Percentiles rank a stretch among this genome's conserved stretches.
phyloP scores from a whole-genome alignment of 37 sponge, comb jelly and placozoan genomes.

The Mnemiopsis leidyi region DNA sequence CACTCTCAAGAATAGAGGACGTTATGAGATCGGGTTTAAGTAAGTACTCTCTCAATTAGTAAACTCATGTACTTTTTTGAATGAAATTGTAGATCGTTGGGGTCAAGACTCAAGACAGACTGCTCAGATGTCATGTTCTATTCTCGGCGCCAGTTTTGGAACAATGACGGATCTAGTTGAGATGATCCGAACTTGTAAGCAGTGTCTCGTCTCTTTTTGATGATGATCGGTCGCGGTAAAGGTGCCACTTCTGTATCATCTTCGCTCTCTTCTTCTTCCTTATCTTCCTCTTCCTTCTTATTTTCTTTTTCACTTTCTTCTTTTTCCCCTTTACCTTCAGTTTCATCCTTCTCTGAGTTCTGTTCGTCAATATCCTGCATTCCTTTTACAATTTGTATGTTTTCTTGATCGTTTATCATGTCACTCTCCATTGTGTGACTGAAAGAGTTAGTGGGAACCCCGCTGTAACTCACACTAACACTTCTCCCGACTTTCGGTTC shows the following conservation, averaged over 20 bases:
- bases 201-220: neutral
- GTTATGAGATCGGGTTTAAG: conserved; percentile 89
- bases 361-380: neutral
- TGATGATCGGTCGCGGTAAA: neutral
- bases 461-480: neutral
- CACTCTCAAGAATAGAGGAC: conserved; percentile 89
- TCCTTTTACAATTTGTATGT: neutral
- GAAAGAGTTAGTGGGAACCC: neutral
- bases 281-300: neutral
- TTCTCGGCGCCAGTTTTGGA: neutral
- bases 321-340: neutral
- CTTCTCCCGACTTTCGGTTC: no score
- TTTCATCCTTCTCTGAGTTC: neutral
- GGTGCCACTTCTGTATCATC: neutral
- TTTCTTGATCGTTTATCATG: neutral
- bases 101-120: no score
- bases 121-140: no score
- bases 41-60: conserved; percentile 74
- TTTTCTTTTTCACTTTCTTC: neutral
- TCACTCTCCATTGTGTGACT: neutral
- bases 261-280: conserved; percentile 5
- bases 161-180: neutral
- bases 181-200: no score
- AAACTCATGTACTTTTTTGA: no score
- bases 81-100: no score